Evolutionary conservation across 2,888 invertebrate genomes (phyloP).

Genomic region (Lycocerus yunnanus): DNA sequence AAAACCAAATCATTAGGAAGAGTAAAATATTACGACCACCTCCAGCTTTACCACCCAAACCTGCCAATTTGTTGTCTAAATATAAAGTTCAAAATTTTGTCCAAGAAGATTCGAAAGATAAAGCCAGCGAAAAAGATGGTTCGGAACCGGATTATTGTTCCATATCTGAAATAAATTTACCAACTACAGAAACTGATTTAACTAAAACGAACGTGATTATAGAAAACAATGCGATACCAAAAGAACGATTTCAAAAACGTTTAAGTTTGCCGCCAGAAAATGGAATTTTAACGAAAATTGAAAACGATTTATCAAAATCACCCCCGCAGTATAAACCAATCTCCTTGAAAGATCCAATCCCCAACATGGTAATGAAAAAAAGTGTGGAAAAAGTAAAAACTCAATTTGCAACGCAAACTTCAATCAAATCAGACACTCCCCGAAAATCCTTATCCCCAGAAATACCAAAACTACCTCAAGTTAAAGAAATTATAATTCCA

Average conservation of each 20-base stretch:
- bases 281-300: background rate
- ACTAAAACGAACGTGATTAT: conserved; percentile 50
- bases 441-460: conserved; percentile 60
- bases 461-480: conserved; percentile 75
- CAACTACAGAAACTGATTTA: conserved; percentile 41
- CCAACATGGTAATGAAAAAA: conserved; percentile 47
- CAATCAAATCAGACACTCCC: conserved; percentile 42
- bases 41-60: conserved; percentile 79
- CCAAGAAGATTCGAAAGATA: conserved; percentile 36
- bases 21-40: conserved; percentile 68
- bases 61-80: conserved; percentile 72
- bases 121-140: conserved; percentile 44
- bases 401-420: conserved; percentile 49
- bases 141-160: conserved; percentile 77
- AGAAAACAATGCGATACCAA: conserved; percentile 47
- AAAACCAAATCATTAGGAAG: conserved; percentile 45
- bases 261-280: background rate
- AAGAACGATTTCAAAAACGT: conserved; percentile 1
- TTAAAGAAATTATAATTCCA: conserved; percentile 74
- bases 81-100: conserved; percentile 61
- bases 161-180: conserved; percentile 71
- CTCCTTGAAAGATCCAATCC: conserved; percentile 25
- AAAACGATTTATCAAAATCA: conserved; percentile 9
- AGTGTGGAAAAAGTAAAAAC: conserved; percentile 50
- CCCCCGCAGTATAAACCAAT: conserved; percentile 26